Conservation (phyloP, 2,888 invertebrate genomes). For the Mimachlamys varia region DNA sequence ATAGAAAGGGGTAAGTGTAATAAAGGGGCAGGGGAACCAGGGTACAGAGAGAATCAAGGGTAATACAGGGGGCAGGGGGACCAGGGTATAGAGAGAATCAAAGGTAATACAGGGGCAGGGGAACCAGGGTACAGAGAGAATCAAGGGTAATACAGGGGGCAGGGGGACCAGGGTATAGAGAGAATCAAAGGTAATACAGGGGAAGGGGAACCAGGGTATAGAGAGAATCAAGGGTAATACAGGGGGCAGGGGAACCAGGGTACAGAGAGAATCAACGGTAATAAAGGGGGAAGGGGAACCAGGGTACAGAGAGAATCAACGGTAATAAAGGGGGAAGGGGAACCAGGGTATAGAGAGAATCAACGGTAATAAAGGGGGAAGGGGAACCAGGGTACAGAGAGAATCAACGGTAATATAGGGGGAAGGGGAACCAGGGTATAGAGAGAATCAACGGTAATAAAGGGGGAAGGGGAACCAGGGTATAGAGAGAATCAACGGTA, state of each 20-base stretch:
- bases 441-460: too few species aligned
- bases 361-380: too few species aligned
- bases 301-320: too few species aligned
- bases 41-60: conserved; percentile 48
- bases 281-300: too few species aligned
- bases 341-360: too few species aligned
- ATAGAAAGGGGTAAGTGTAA: conserved; percentile 70
- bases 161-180: background rate
- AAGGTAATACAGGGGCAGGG: background rate
- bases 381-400: too few species aligned
- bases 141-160: background rate
- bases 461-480: too few species aligned
- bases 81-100: background rate
- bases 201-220: background rate
- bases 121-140: background rate
- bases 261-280: too few species aligned
- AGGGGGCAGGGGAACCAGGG: background rate
- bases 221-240: background rate
- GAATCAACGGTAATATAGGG: too few species aligned
- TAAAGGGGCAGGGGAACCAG: background rate
- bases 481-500: too few species aligned
- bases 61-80: conserved; percentile 47
- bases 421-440: too few species aligned
- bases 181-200: background rate
- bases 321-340: too few species aligned